Evolutionary conservation across 1,140 invertebrate genomes (phyloP).

Genomic region (Dinoponera quadriceps): DNA sequence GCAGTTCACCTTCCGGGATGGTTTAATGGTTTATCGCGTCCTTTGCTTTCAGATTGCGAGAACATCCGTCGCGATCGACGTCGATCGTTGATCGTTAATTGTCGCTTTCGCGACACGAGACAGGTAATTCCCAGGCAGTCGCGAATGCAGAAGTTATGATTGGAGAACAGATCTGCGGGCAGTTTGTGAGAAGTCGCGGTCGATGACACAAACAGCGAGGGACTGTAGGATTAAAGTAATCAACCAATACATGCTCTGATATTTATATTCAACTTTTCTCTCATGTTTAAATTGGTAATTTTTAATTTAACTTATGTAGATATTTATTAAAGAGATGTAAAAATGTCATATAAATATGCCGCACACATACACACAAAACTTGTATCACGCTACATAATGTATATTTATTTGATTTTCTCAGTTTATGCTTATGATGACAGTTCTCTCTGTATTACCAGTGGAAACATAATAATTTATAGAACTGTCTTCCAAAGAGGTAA

Average conservation of each 20-base stretch:
- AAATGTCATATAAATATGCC: neutral
- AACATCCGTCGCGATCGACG: slow-evolving; percentile 27
- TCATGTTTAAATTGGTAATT: neutral
- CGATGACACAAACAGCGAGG: slow-evolving; percentile 10
- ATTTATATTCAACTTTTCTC: too few relatives aligned
- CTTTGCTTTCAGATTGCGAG: slow-evolving; percentile 63
- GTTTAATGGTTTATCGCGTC: slow-evolving; percentile 41
- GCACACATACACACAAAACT: neutral
- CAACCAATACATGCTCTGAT: too few relatives aligned
- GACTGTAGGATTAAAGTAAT: slow-evolving; percentile 34
- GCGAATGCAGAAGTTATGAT: slow-evolving; percentile 39
- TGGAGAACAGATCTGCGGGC: slow-evolving; percentile 16
- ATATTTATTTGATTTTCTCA: neutral
- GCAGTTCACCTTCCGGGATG: neutral
- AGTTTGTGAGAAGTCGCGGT: neutral
- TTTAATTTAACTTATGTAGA: neutral
- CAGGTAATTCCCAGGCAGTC: slow-evolving; percentile 28
- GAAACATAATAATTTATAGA: slow-evolving; percentile 19
- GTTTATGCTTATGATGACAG: neutral
- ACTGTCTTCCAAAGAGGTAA: neutral
- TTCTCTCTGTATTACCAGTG: neutral
- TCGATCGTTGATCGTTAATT: slow-evolving; percentile 25
- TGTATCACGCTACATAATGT: neutral
- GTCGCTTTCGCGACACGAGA: slow-evolving; percentile 18
- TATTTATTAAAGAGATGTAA: neutral